A percentile compares a stretch with the other conserved stretches of the same genome.
Evolutionary conservation across 2,113 vertebrate genomes (phyloP).

Genomic region (Brachypteracias leptosomus): DNA sequence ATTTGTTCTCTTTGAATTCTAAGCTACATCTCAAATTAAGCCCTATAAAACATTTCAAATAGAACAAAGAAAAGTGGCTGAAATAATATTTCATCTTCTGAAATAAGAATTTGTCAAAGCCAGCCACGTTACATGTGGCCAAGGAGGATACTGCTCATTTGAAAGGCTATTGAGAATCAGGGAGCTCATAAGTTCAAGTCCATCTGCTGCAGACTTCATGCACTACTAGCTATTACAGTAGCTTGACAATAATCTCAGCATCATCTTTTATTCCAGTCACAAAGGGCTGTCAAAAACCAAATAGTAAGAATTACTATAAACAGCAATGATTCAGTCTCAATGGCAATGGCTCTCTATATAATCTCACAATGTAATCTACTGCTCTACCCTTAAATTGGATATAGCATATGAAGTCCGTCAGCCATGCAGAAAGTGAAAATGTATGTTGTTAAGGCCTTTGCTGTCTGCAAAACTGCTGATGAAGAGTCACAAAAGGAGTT

Average conservation of each 20-base stretch:
- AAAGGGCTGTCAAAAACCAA: conserved; percentile 69
- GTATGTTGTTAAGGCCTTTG: conserved; percentile 44
- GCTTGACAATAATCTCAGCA: conserved; percentile 19
- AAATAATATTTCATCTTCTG: conserved; percentile 50
- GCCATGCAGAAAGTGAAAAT: conserved; percentile 69
- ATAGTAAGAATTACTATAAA: conserved; percentile 70
- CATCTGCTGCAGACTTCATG: conserved; percentile 24
- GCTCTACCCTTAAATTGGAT: conserved; percentile 70
- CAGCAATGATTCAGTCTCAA: conserved; percentile 43
- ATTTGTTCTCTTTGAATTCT: conserved; percentile 46
- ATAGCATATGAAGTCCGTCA: conserved; percentile 67
- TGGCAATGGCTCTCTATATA: conserved; percentile 48
- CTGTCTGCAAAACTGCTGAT: conserved; percentile 63
- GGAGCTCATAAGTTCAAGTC: conserved; percentile 24
- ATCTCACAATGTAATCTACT: conserved; percentile 66
- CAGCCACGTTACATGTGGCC: background rate
- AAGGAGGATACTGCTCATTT: conserved; percentile 45
- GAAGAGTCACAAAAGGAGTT: conserved; percentile 63
- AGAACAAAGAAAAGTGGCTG: conserved; percentile 56
- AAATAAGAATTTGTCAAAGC: conserved; percentile 51
- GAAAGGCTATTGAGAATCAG: conserved; percentile 18
- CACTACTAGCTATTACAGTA: conserved; percentile 18
- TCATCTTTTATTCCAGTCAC: conserved; percentile 57
- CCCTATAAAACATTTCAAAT: conserved; percentile 37
- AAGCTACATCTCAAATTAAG: conserved; percentile 51